phyloP scores from a whole-genome alignment of 2,797 vertebrate genomes.

The Sus cebifrons region DNA sequence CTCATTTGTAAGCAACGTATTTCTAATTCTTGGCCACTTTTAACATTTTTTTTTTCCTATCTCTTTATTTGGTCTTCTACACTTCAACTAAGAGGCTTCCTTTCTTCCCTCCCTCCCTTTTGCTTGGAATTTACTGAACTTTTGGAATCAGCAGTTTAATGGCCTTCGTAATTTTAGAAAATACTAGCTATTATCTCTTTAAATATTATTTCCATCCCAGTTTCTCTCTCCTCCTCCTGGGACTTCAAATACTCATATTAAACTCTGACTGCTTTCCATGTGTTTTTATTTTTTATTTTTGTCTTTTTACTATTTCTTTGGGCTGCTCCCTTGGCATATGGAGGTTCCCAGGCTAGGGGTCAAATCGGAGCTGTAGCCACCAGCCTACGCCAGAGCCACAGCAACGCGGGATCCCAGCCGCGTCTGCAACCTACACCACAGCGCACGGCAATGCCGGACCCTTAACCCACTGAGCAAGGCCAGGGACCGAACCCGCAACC shows the following conservation, averaged over 20 bases:
- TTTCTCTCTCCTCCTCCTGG: not conserved
- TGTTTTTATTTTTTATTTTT: not conserved
- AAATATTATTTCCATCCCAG: not conserved
- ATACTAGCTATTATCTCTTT: not conserved
- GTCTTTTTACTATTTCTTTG: too few relatives aligned
- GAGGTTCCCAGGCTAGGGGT: too few relatives aligned
- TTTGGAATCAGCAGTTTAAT: not conserved
- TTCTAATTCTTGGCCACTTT: not conserved
- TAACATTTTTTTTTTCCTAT: not conserved
- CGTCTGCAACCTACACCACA: too few relatives aligned
- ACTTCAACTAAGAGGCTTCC: not conserved
- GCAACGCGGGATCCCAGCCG: too few relatives aligned
- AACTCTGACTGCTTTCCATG: not conserved
- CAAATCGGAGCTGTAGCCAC: too few relatives aligned
- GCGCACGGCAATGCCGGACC: too few relatives aligned
- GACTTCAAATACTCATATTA: not conserved
- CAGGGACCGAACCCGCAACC: too few relatives aligned
- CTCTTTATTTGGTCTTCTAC: not conserved
- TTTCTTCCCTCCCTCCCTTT: not conserved
- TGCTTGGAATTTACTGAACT: not conserved
- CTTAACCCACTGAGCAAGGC: too few relatives aligned
- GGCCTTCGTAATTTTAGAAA: conserved; percentile 1
- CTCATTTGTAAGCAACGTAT: not conserved
- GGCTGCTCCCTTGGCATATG: too few relatives aligned
- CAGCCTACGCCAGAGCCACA: too few relatives aligned